A percentile compares a stretch with the other conserved stretches of the same genome.
Conservation (phyloP, 2,113 vertebrate genomes). For the Steatornis caripensis region DNA sequence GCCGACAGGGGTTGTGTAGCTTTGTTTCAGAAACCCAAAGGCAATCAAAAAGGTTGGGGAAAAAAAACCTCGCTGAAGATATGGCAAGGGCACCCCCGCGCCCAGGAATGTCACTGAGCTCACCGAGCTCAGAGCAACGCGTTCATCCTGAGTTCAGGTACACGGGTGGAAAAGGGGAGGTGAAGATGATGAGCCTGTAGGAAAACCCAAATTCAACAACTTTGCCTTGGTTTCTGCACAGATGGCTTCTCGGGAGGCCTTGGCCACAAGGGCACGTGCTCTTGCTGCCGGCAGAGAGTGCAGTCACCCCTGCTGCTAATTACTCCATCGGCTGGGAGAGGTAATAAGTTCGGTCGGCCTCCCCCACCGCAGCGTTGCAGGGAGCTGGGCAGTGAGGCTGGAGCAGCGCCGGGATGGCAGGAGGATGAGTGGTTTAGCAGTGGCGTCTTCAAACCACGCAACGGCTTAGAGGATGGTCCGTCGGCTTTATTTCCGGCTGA, state of each 20-base stretch:
- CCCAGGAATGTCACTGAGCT: not conserved
- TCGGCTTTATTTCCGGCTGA: not conserved
- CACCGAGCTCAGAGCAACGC: too few relatives aligned
- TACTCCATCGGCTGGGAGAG: not conserved
- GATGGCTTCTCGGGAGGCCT: not conserved
- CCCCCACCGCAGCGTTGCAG: rapidly evolving
- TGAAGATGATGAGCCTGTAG: too few relatives aligned
- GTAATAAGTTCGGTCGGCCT: not conserved
- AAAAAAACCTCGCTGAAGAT: not conserved
- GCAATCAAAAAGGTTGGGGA: not conserved
- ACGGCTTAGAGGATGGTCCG: rapidly evolving
- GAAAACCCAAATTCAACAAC: not conserved
- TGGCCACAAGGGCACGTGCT: rapidly evolving
- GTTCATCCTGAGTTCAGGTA: not conserved
- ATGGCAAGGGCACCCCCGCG: not conserved
- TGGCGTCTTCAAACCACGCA: rapidly evolving
- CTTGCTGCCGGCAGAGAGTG: not conserved
- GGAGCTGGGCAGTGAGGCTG: rapidly evolving
- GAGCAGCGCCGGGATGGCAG: rapidly evolving
- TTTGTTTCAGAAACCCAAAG: not conserved
- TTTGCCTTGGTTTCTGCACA: not conserved
- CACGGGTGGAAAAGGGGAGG: not conserved
- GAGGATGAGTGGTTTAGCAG: not conserved
- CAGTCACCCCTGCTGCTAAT: not conserved
- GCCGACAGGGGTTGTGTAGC: not conserved